A percentile compares a stretch with the other conserved stretches of the same genome.
These are phyloP conservation scores for Xerus rutilus DNA, from an alignment of 2,797 vertebrate genomes.

Conservation along the genomic window DNA sequence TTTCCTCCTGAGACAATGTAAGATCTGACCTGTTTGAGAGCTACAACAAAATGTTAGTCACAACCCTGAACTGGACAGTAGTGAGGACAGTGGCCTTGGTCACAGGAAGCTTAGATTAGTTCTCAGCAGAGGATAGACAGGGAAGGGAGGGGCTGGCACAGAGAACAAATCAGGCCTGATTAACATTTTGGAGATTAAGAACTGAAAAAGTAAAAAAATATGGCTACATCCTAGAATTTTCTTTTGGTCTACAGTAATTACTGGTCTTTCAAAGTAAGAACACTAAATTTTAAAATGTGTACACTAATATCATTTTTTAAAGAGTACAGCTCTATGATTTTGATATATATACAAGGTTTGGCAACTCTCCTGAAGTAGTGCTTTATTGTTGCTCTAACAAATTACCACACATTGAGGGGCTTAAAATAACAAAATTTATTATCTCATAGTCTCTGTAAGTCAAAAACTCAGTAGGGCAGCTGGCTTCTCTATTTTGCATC, in stretches of 20 bases:
- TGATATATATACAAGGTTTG: background rate
- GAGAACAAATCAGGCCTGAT: background rate
- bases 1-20: background rate
- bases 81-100: background rate
- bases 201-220: slow-evolving; percentile 26
- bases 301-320: background rate
- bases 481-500: slow-evolving; percentile 2
- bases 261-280: slow-evolving; percentile 35
- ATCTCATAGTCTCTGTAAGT: background rate
- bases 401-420: background rate
- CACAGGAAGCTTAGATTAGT: background rate
- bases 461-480: background rate
- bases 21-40: slow-evolving; percentile 24
- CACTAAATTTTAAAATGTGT: background rate
- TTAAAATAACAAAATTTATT: slow-evolving; percentile 24
- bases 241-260: background rate
- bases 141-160: background rate
- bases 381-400: slow-evolving; percentile 40
- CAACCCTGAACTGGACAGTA: background rate
- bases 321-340: background rate
- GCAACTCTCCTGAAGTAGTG: background rate
- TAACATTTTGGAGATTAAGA: background rate
- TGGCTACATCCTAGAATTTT: background rate
- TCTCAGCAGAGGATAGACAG: background rate
- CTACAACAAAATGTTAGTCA: background rate